Evolutionary conservation across 92 coral and sea anemone genomes (phyloP).

Genomic region (Epizoanthus ramosus): DNA sequence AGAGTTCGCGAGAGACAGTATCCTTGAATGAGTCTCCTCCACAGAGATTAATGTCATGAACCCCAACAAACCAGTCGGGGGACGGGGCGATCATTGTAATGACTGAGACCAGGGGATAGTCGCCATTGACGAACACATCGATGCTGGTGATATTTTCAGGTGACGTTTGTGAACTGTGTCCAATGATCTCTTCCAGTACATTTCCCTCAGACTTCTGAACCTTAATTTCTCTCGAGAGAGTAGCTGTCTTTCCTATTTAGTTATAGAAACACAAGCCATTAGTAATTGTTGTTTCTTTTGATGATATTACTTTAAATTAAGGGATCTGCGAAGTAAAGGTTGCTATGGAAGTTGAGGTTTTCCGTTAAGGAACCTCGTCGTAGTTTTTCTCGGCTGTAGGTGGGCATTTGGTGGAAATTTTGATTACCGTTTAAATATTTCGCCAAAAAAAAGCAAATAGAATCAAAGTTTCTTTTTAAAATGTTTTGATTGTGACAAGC

Average conservation of each 20-base stretch:
- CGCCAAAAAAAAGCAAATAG: no score
- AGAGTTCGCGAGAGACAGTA: background rate
- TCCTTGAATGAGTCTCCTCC: constrained; percentile 30
- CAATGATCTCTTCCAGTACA: background rate
- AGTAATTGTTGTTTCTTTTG: no score
- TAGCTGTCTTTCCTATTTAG: background rate
- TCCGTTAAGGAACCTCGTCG: no score
- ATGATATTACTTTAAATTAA: no score
- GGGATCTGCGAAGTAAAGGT: no score
- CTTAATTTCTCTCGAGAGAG: background rate
- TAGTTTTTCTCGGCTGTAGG: no score
- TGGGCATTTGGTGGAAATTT: no score
- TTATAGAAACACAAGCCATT: no score
- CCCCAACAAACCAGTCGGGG: constrained; percentile 53
- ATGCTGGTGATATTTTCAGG: background rate
- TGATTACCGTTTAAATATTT: no score
- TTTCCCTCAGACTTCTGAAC: background rate
- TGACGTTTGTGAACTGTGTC: background rate
- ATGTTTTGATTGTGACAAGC: no score
- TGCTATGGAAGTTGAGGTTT: no score
- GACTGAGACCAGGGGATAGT: constrained; percentile 44
- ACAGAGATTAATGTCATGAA: constrained; percentile 35
- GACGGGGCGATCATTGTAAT: constrained; percentile 48
- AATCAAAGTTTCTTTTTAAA: no score
- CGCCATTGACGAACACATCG: constrained; percentile 22